Base-by-base conservation (phyloP, 1,140 invertebrate species). In the Drosophila kurseongensis region DNA sequence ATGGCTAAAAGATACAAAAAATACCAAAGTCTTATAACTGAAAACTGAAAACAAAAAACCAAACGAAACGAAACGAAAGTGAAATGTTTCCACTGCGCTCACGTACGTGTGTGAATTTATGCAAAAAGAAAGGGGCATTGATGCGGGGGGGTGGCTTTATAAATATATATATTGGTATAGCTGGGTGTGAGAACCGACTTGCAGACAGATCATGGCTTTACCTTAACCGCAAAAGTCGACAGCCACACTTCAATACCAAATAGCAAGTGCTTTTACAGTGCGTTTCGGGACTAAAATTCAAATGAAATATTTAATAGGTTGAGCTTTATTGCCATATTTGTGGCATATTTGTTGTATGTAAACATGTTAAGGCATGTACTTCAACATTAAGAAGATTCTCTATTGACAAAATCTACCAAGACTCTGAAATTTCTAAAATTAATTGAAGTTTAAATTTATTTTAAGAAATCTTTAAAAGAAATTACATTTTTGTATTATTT, bases 61-160 rank as follows among this genome's bases (percentile, higher is more conserved):
- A 55, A 72, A 44, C 44, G 12, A 57, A 58, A 66, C 18, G 59
- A 66, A 85, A 85, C 61, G 81, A 85, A 85, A 85, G 81, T 85
- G 78, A 84, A 84, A 84, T 84, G 67, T 59, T 84, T 67, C 66
- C 71, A 74, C 72, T 80, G 50, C 23, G 41, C 57, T 36, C 60
- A 61, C 56, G 59, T 66, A 57, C 68, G 63, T 61, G 58, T 82
- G 79, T 83, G 65, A 73, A 73, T 78, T 78, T 78, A 74, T 65
- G 42, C 72, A 75, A 75, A 73, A 73, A 23, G 45, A 59, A 72
- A 51, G 32, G 66, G 55, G 29, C n/a, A 13, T 13, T 14, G 47
- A 8, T n/a, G 27, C 1, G 44, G 38, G 12, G 40, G 38, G 35
- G n/a, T 42, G 4, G 2, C 9, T 6, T 27, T 48, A 38, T 40